Evolutionary conservation across 2,797 vertebrate species (phyloP), one percentile per base, ranked within the genome.

Genomic region (Gephyroberyx darwinii): DNA sequence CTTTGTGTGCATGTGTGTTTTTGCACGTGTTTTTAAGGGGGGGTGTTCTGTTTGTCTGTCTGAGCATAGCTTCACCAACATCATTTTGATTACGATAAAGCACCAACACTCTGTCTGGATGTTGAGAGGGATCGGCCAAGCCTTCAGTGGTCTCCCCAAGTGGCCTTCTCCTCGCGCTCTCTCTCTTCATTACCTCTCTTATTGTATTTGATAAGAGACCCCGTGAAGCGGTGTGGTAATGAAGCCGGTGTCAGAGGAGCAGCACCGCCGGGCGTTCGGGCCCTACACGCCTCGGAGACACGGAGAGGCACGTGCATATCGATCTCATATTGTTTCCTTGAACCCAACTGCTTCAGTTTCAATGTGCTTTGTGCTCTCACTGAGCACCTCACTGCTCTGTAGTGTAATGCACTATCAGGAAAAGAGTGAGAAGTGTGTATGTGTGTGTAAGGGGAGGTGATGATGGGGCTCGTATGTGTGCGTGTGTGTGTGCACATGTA

Each of bases 241-340:
- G 90, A 91, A 87, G 86, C 81, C 81, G 16, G 74, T 77, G 86
- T 88, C 84, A 78, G 77, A 79, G 69, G 80, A 85, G 79, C 84
- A 81, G 69, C 86, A 86, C 86, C 68, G 57, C 82, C 51, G 69
- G 90, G 87, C 85, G 78, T 90, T 86, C 63, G 59, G 81, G 78
- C 84, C 86, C 76, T 53, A 65, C 88, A 77, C 85, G 88, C 89
- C 88, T 89, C 79, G 39, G 83, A 92, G 88, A 86, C 77, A 85
- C 79, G 81, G 78, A 86, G 77, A 75, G 78, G 83, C 69, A 63
- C 85, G 74, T 89, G 78, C 89, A 80, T 90, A 91, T 93, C 80
- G 89, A 92, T 93, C 88, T 86, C 7, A 74, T 87, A 89, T 90
- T 85, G 83, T 91, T 92, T 86, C 82, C 85, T 90, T 91, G 83